Conservation (phyloP, 30 jellyfish, hydroid and myxozoan species). For the Aurelia coerulea region DNA sequence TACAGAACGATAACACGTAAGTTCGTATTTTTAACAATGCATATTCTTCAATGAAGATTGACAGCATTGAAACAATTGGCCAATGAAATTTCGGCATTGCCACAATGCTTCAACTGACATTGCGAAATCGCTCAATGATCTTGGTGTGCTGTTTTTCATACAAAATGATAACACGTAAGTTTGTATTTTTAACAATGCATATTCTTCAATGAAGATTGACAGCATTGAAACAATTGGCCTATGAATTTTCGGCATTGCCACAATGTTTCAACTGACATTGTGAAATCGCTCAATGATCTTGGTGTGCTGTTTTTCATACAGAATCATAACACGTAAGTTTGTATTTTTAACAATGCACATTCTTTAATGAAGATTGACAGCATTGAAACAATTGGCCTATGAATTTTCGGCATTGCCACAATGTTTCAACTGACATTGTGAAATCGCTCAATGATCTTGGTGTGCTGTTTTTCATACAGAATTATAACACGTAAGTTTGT, state of each 20-base stretch:
- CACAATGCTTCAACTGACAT: conserved; percentile 54
- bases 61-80: conserved; percentile 35
- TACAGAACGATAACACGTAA: conserved; percentile 64
- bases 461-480: conserved; percentile 66
- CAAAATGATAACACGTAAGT: conserved; percentile 65
- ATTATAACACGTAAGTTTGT: conserved; percentile 40
- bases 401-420: conserved; percentile 36
- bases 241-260: conserved; percentile 39
- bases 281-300: conserved; percentile 71
- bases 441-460: conserved; percentile 76
- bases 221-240: conserved; percentile 38
- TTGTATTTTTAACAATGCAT: background rate
- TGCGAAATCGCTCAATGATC: conserved; percentile 75
- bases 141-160: conserved; percentile 75
- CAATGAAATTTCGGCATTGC: conserved; percentile 45
- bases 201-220: background rate
- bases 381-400: conserved; percentile 40
- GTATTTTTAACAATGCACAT: background rate
- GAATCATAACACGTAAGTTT: conserved; percentile 48
- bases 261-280: conserved; percentile 64
- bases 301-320: conserved; percentile 80
- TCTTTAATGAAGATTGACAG: background rate
- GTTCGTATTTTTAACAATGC: background rate
- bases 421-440: conserved; percentile 57
- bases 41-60: background rate